These are phyloP conservation scores for Urocolius indicus DNA, from an alignment of 2,113 vertebrate species.

Conservation along the genomic window DNA sequence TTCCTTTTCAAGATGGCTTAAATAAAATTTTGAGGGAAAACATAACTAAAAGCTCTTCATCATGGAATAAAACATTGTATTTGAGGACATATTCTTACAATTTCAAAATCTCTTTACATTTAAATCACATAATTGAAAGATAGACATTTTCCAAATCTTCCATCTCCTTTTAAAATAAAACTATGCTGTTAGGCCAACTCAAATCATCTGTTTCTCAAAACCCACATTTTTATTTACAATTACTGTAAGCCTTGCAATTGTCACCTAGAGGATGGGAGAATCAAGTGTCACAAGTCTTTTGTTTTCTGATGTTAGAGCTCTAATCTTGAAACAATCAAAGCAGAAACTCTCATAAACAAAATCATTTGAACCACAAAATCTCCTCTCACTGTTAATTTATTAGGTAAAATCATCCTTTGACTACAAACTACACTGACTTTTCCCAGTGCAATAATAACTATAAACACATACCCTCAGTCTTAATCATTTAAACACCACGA, in stretches of 20 bases:
- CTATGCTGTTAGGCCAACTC: neutral
- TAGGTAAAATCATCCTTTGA: neutral
- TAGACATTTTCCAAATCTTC: neutral
- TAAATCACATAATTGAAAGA: neutral
- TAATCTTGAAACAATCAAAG: neutral
- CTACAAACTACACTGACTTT: neutral
- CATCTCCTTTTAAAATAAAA: neutral
- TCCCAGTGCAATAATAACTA: neutral
- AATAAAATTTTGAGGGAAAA: neutral
- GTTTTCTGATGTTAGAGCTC: neutral
- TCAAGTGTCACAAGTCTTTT: neutral
- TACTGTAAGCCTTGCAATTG: neutral
- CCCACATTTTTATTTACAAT: neutral
- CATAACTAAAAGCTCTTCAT: neutral
- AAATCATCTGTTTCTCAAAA: neutral
- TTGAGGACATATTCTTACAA: neutral
- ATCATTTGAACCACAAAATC: neutral
- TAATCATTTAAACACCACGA: neutral
- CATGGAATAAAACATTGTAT: neutral
- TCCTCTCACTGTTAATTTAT: neutral
- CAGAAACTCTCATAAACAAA: neutral
- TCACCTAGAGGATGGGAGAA: neutral
- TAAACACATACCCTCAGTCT: neutral
- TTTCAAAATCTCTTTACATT: neutral
- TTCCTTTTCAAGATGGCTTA: neutral